Evolutionary conservation across 2,113 vertebrate genomes (phyloP).

Genomic region (Urocitellus parryii): DNA sequence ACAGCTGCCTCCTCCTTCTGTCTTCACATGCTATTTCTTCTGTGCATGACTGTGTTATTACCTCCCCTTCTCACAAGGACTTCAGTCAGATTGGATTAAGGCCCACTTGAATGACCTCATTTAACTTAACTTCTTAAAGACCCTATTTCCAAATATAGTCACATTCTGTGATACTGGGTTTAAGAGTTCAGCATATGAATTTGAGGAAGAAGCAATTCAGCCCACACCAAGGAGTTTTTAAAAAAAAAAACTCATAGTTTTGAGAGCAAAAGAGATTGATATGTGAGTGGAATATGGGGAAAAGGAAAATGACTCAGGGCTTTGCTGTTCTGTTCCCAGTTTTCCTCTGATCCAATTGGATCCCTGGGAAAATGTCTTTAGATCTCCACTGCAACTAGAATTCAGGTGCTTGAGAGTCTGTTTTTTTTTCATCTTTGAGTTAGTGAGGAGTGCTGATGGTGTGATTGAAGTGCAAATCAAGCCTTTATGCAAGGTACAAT

Average conservation of each 20-base stretch:
- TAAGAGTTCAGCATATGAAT: not conserved
- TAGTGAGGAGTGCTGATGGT: not conserved
- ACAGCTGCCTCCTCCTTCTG: not conserved
- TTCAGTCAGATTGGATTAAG: not conserved
- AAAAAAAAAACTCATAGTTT: not conserved
- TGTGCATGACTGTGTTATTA: not conserved
- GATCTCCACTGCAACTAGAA: not conserved
- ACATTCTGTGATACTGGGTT: not conserved
- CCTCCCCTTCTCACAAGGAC: not conserved
- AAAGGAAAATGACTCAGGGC: not conserved
- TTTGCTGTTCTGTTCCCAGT: not conserved
- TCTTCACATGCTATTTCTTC: not conserved
- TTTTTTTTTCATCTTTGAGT: too few species aligned
- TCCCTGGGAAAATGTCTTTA: not conserved
- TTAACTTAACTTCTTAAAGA: conserved; percentile 9
- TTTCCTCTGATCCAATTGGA: conserved; percentile 9
- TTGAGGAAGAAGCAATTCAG: not conserved
- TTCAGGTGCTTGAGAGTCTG: not conserved
- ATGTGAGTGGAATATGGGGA: not conserved
- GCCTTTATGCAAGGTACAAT: conserved; percentile 47
- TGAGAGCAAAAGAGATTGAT: not conserved
- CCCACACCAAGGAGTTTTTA: not conserved
- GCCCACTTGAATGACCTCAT: not conserved
- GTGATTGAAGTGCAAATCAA: conserved; percentile 46
- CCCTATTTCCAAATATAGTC: not conserved